phyloP scores from a whole-genome alignment of 1,140 invertebrate genomes.

The Samia ricini region DNA sequence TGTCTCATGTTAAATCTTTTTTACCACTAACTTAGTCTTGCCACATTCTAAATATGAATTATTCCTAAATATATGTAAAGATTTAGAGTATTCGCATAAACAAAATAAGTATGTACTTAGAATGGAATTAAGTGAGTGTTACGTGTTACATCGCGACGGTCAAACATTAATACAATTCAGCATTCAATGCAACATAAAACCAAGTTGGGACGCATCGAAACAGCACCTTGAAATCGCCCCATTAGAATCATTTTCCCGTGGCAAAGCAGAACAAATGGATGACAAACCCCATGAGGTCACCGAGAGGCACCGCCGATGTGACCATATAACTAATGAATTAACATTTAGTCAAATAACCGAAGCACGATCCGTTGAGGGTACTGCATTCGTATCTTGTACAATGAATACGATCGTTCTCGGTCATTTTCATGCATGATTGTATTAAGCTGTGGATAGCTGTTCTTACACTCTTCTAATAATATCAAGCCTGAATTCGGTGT shows the following conservation, averaged over 20 bases:
- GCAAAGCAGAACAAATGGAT: background rate
- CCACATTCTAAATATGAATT: no score
- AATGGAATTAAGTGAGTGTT: background rate
- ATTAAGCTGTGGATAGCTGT: no score
- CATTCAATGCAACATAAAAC: background rate
- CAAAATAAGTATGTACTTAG: background rate
- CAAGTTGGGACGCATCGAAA: background rate
- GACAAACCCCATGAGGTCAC: conserved; percentile 18
- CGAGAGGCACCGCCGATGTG: conserved; percentile 9
- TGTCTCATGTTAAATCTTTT: no score
- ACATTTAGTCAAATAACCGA: conserved; percentile 12
- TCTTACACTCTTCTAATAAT: no score
- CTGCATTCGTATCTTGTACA: background rate
- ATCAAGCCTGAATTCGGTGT: no score
- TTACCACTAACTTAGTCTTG: no score
- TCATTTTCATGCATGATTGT: no score
- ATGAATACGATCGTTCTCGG: no score
- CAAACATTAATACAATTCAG: background rate
- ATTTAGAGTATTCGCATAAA: no score
- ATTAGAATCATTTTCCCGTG: background rate
- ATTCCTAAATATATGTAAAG: no score
- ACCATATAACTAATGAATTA: conserved; percentile 20
- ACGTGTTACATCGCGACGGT: background rate
- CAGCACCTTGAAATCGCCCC: background rate
- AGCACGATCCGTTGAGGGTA: background rate